Conservation (phyloP, 2,888 invertebrate genomes). For the Agonopterix alstromeriana region DNA sequence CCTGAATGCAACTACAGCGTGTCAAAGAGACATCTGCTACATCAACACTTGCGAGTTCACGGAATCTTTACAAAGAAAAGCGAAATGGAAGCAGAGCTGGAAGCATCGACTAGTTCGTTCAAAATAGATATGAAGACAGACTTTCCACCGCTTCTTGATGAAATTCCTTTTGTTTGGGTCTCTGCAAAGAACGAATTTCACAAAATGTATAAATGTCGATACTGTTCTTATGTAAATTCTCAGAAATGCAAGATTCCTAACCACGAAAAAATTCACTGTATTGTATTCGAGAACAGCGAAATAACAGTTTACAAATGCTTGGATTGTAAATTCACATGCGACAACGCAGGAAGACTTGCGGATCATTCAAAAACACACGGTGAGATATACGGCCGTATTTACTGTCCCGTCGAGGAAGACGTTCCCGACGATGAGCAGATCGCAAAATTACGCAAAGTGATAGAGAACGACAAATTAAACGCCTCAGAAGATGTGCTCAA, state of each 20-base stretch:
- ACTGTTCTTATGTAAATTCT: constrained; percentile 90
- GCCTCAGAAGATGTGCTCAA: constrained; percentile 30
- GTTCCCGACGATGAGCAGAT: constrained; percentile 82
- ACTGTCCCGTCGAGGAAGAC: constrained; percentile 81
- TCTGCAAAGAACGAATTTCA: constrained; percentile 83
- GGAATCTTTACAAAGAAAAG: constrained; percentile 69
- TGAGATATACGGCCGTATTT: constrained; percentile 82
- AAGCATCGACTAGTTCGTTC: constrained; percentile 33
- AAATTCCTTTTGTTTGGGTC: constrained; percentile 86
- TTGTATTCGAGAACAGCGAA: constrained; percentile 68
- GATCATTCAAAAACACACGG: constrained; percentile 86
- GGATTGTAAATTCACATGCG: constrained; percentile 88
- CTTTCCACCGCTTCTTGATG: constrained; percentile 61
- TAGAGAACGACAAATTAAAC: constrained; percentile 51
- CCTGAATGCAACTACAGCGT: constrained; percentile 89
- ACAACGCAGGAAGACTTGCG: constrained; percentile 82
- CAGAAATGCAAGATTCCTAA: constrained; percentile 87
- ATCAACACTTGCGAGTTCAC: constrained; percentile 88
- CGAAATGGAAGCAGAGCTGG: constrained; percentile 59
- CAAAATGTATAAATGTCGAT: constrained; percentile 90
- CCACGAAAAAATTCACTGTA: constrained; percentile 88
- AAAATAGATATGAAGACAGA: constrained; percentile 33
- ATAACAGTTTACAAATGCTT: constrained; percentile 79
- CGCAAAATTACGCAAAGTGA: constrained; percentile 51
- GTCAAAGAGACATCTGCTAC: constrained; percentile 86